These are phyloP conservation scores for Phenganax subtilis DNA, from an alignment of 92 coral and sea anemone species.

Conservation along the genomic window DNA sequence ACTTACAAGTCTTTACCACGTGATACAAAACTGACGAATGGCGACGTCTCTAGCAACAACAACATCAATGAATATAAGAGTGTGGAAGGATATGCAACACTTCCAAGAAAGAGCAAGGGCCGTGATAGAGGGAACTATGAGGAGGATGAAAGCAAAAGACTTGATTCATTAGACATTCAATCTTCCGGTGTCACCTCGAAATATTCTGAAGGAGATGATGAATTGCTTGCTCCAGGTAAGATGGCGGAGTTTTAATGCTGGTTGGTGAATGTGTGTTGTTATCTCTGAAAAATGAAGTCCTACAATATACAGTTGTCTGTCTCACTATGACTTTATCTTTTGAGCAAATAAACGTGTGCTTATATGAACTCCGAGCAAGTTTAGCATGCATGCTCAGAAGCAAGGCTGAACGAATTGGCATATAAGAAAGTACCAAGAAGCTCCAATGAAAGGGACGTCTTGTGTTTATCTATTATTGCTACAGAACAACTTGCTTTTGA, in stretches of 20 bases:
- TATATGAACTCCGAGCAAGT: too few relatives aligned
- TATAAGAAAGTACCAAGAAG: too few relatives aligned
- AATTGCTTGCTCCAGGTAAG: slow-evolving; percentile 12
- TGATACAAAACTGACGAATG: slow-evolving; percentile 17
- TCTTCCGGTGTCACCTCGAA: slow-evolving; percentile 19
- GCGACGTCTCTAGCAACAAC: slow-evolving; percentile 7
- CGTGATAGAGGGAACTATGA: slow-evolving; percentile 12
- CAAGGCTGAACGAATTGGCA: too few relatives aligned
- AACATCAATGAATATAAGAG: slow-evolving; percentile 9
- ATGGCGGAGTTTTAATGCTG: too few relatives aligned
- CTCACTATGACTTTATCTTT: too few relatives aligned
- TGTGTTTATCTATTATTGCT: neutral
- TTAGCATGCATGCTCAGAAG: too few relatives aligned
- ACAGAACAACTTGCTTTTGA: neutral
- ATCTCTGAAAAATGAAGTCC: too few relatives aligned
- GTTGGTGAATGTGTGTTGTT: too few relatives aligned
- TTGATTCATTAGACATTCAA: neutral
- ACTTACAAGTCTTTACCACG: slow-evolving; percentile 22
- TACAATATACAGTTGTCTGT: too few relatives aligned
- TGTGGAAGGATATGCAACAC: slow-evolving; percentile 61
- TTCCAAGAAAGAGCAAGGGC: slow-evolving; percentile 61
- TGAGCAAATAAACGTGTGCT: too few relatives aligned
- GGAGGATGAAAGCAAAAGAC: neutral
- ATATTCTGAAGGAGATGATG: slow-evolving; percentile 27
- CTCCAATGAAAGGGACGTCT: neutral